Evolutionary conservation across 2,888 invertebrate species (phyloP).

Genomic region (Cheilosia urbana): DNA sequence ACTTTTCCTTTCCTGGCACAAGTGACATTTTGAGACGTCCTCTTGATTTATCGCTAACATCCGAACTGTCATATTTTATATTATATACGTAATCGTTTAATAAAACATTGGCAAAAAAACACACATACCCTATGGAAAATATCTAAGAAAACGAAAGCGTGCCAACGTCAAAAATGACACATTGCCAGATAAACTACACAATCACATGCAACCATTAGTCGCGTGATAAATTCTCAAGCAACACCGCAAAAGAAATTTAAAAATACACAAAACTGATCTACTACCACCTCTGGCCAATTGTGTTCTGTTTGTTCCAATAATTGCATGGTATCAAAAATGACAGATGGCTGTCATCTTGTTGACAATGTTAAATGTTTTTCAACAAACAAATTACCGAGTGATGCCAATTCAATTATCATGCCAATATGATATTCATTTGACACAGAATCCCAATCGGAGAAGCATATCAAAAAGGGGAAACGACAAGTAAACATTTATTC

Average conservation of each 20-base stretch:
- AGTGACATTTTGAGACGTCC: too few species aligned
- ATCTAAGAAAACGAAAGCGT: too few species aligned
- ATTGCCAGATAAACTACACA: too few species aligned
- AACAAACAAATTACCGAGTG: constrained; percentile 27
- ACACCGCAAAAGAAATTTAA: background rate
- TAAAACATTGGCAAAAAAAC: too few species aligned
- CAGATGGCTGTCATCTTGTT: constrained; percentile 24
- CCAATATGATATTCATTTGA: constrained; percentile 7
- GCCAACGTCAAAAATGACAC: too few species aligned
- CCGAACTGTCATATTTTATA: too few species aligned
- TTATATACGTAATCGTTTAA: too few species aligned
- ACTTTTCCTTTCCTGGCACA: too few species aligned
- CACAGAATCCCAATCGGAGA: background rate
- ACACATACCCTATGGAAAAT: too few species aligned
- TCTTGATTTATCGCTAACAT: too few species aligned
- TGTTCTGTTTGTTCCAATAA: background rate
- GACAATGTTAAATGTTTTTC: constrained; percentile 37
- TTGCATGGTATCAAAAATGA: constrained; percentile 12
- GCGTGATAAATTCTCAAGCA: background rate
- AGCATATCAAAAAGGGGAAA: constrained; percentile 2
- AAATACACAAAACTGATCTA: too few species aligned
- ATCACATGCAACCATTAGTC: background rate
- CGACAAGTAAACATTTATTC: constrained; percentile 11
- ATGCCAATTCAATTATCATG: constrained; percentile 49
- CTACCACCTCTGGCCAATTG: background rate